Conservation (phyloP, 2,113 vertebrate genomes). For the Mungos mungo region DNA sequence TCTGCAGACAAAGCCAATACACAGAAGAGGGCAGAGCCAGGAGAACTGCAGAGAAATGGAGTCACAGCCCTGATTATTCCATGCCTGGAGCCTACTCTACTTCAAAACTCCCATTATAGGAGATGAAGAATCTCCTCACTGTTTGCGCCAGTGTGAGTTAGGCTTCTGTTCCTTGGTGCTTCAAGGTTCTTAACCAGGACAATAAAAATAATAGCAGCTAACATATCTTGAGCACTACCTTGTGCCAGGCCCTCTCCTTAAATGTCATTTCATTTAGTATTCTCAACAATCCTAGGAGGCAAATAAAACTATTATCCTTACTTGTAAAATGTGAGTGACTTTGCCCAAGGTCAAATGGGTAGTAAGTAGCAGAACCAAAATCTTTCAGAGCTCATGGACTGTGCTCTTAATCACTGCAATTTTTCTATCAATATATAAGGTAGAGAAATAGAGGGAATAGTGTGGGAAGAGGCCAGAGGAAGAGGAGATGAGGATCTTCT, state of each 20-base stretch:
- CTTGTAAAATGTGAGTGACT: neutral
- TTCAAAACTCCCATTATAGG: slow-evolving; percentile 37
- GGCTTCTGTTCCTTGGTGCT: slow-evolving; percentile 42
- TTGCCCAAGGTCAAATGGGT: neutral
- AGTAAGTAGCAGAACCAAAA: neutral
- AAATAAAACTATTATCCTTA: neutral
- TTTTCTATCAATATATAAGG: neutral
- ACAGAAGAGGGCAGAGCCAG: slow-evolving; percentile 37
- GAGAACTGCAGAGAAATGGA: slow-evolving; percentile 19
- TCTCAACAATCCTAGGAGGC: neutral
- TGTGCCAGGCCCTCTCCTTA: slow-evolving; percentile 20
- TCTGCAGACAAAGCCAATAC: slow-evolving; percentile 37
- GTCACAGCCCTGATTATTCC: slow-evolving; percentile 57
- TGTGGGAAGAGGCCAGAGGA: neutral
- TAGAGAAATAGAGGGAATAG: neutral
- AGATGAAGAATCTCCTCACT: slow-evolving; percentile 60
- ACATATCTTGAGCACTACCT: slow-evolving; percentile 22
- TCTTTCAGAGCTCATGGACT: neutral
- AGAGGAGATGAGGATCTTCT: neutral
- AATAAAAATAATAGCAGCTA: slow-evolving; percentile 45
- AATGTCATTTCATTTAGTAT: slow-evolving; percentile 34
- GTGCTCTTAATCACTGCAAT: neutral
- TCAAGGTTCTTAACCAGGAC: neutral
- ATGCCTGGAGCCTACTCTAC: neutral
- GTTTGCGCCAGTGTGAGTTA: neutral